phyloP scores from a whole-genome alignment of 2,113 vertebrate species.

The Halichoerus grypus region DNA sequence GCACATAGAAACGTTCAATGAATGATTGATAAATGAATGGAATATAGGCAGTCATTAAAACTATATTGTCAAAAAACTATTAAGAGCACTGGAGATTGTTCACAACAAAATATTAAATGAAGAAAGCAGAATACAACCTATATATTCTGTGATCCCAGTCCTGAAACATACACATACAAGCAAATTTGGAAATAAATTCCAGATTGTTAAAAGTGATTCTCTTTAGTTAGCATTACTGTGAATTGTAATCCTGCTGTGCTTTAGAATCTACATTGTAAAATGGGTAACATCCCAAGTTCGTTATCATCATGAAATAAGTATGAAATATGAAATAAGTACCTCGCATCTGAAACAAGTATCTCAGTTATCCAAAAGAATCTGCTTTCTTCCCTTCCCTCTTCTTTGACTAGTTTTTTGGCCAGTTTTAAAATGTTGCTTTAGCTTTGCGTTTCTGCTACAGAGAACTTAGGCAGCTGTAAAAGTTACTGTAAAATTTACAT shows the following conservation, averaged over 20 bases:
- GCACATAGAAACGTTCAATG: not conserved
- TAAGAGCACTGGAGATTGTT: not conserved
- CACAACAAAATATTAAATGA: not conserved
- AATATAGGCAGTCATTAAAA: not conserved
- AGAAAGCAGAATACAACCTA: not conserved
- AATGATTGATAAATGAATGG: not conserved
- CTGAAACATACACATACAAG: not conserved
- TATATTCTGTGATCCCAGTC: not conserved
- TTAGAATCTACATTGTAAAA: not conserved
- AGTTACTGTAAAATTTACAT: not conserved
- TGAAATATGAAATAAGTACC: not conserved
- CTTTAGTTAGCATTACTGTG: not conserved
- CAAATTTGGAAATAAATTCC: not conserved
- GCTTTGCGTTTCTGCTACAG: not conserved
- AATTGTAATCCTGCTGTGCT: not conserved
- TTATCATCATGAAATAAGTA: not conserved
- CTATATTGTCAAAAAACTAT: not conserved
- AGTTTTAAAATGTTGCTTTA: not conserved
- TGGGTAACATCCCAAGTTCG: not conserved
- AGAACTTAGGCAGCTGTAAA: not conserved
- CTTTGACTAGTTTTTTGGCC: not conserved
- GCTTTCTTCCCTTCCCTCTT: not conserved
- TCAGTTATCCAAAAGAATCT: not conserved
- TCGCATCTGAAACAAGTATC: not conserved
- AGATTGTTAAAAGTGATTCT: not conserved